phyloP scores from a whole-genome alignment of 2,888 invertebrate species.

The Odiellus spinosus region DNA sequence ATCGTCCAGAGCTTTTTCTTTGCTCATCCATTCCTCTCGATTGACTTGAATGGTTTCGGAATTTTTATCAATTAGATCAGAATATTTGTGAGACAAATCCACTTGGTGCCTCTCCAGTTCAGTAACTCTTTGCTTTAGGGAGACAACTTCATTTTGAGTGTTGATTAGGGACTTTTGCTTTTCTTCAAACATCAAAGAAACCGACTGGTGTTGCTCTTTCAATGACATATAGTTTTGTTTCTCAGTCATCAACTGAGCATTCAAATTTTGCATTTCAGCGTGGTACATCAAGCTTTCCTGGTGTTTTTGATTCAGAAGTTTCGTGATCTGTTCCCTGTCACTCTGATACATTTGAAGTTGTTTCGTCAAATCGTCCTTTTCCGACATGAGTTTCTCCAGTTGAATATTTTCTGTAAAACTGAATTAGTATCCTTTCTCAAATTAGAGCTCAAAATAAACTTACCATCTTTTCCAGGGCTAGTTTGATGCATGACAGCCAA shows the following conservation, averaged over 20 bases:
- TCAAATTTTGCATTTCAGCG: slow-evolving; percentile 60
- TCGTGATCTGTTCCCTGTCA: slow-evolving; percentile 32
- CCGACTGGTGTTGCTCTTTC: slow-evolving; percentile 24
- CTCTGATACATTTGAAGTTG: slow-evolving; percentile 45
- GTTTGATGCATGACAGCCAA: slow-evolving; percentile 27
- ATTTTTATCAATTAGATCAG: slow-evolving; percentile 11
- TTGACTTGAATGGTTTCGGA: slow-evolving; percentile 7
- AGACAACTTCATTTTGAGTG: slow-evolving; percentile 29
- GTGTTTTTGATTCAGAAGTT: slow-evolving; percentile 55
- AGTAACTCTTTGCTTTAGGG: slow-evolving; percentile 26
- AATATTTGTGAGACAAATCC: slow-evolving; percentile 20
- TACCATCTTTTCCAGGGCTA: too few relatives aligned
- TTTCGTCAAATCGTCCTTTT: slow-evolving; percentile 39
- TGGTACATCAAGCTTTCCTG: slow-evolving; percentile 71
- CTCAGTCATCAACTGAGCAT: slow-evolving; percentile 22
- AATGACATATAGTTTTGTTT: slow-evolving; percentile 24
- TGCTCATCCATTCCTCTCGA: slow-evolving; percentile 5
- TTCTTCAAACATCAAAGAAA: slow-evolving; percentile 30
- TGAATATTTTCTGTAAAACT: slow-evolving; percentile 8
- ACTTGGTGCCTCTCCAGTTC: slow-evolving; percentile 28
- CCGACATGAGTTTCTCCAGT: slow-evolving; percentile 22
- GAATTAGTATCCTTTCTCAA: too few relatives aligned
- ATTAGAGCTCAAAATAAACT: too few relatives aligned
- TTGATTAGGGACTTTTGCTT: slow-evolving; percentile 29
- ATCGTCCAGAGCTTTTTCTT: not conserved